Base-by-base conservation (phyloP, 2,888 invertebrate genomes). In the Sesia bembeciformis region DNA sequence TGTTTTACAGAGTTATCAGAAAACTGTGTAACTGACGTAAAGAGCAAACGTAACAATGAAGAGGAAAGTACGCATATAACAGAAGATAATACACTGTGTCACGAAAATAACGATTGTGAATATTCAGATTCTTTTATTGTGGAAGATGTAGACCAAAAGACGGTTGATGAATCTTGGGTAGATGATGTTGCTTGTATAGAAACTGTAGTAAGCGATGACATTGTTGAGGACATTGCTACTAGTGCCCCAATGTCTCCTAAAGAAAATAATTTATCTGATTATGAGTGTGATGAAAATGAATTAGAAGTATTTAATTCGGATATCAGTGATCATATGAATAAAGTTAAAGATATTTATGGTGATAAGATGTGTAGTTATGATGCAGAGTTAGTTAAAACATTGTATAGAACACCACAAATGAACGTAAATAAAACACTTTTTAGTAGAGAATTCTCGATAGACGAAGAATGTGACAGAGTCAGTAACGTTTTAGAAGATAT, bases 181-280 rank as follows among this genome's bases (percentile, higher is more conserved):
- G 84, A 87, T 54, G 84, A 88, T 61, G 77, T 90, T 8, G 88
- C 77, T 43, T 88, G 85, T 65, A 74, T 86, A 49, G 90, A 90
- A 70, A 89, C 88, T 39, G 81, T 90, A 56, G 78, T 84, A 40
- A 84, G 79, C 60, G 90, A 90, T 51, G 84, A 90, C 55, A 70
- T 85, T 46, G 78, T 75, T 41, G 86, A 84, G 69, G 78, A 86
- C 59, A 72, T 81, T 55, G 71, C 74, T 57, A 76, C 80, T 53
- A 76, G 75, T 63, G 67, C 65, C 5, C 67, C 71, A 43, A 62
- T 67, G 39, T 78, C 79, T 42, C 77, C 79, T 49, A 76, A 70
- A 63, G 62, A 62, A 49, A 56, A 56, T 4, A 62, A 74, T 59
- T 59, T 62, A 46, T 60, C 64, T 39, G 70, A 74, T 56, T 61